These are phyloP conservation scores for Grantiella picta DNA, from an alignment of 2,113 vertebrate genomes.

Conservation along the genomic window DNA sequence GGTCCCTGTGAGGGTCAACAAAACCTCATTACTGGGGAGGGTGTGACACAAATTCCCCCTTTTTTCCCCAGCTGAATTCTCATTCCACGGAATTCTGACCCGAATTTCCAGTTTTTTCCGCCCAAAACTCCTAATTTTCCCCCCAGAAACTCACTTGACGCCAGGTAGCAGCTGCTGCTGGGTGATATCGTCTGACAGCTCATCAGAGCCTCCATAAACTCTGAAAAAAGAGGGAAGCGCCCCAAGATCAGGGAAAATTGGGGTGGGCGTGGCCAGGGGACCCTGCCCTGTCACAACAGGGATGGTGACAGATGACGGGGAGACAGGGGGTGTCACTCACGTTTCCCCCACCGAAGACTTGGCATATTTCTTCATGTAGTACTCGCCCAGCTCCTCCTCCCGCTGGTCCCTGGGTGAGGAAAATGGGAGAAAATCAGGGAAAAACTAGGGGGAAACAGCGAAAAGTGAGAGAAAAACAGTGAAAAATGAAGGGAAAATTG, in stretches of 20 bases:
- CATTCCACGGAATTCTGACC: accelerated
- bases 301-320: neutral
- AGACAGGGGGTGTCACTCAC: neutral
- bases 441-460: neutral
- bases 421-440: accelerated
- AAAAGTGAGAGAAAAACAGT: neutral
- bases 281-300: too few species aligned
- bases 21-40: accelerated
- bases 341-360: neutral
- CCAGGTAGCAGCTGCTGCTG: neutral
- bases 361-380: neutral
- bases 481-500: neutral
- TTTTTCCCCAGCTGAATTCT: accelerated
- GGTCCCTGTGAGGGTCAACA: slow-evolving; percentile 72
- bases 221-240: neutral
- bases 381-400: neutral
- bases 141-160: neutral
- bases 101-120: accelerated
- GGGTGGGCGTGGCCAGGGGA: neutral
- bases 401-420: neutral
- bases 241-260: neutral
- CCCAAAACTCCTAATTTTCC: accelerated
- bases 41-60: neutral
- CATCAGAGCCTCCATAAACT: neutral
- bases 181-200: neutral